Percentiles rank a stretch among this genome's conserved stretches.
Evolutionary conservation across 2,888 invertebrate genomes (phyloP).

Genomic region (Microctonus hyperodae): DNA sequence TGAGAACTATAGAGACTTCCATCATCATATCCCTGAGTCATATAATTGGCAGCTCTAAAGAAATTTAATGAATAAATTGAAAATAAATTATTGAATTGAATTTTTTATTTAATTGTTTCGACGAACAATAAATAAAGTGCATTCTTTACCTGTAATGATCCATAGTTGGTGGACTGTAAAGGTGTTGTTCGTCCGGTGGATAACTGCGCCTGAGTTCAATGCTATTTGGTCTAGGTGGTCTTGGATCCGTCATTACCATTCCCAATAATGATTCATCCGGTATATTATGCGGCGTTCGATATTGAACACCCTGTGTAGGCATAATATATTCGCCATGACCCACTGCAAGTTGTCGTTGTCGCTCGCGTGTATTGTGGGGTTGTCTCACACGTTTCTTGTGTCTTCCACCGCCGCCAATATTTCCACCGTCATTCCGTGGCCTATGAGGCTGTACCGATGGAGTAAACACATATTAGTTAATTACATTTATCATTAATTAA

Average conservation of each 20-base stretch:
- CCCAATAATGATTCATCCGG: conserved; percentile 65
- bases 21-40: conserved; percentile 59
- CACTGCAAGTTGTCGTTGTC: conserved; percentile 83
- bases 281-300: conserved; percentile 67
- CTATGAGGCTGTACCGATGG: conserved; percentile 66
- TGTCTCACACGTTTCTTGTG: conserved; percentile 83
- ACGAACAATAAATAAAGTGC: too few species aligned
- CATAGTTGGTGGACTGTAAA: conserved; percentile 59
- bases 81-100: not conserved
- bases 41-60: conserved; percentile 49
- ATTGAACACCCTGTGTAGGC: conserved; percentile 70
- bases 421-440: conserved; percentile 67
- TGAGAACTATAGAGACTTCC: conserved; percentile 60
- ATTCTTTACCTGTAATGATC: conserved; percentile 58
- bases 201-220: conserved; percentile 79
- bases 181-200: conserved; percentile 61
- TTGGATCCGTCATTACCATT: conserved; percentile 68
- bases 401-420: conserved; percentile 69
- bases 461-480: conserved; percentile 26
- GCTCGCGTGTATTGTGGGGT: conserved; percentile 87
- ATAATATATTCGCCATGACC: conserved; percentile 88
- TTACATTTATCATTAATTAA: too few species aligned
- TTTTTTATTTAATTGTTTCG: not conserved
- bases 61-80: conserved; percentile 8
- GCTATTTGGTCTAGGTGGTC: conserved; percentile 84